Percentiles rank a stretch among this genome's conserved stretches.
Conservation (phyloP, 1,140 invertebrate genomes). For the Papilio aristodemus region DNA sequence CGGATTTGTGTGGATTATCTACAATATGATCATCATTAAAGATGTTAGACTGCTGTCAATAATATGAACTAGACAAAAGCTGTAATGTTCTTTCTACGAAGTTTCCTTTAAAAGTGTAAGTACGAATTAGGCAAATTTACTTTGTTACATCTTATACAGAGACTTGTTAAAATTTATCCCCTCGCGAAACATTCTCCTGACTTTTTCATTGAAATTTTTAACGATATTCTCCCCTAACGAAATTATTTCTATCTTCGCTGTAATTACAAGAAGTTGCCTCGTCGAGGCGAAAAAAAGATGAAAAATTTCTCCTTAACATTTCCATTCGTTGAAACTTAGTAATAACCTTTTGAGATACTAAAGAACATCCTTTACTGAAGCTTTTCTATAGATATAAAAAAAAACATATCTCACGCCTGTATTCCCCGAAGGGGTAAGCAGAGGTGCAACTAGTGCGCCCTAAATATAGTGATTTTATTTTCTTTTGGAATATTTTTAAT, state of each 20-base stretch:
- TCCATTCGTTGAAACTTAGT: slow-evolving; percentile 24
- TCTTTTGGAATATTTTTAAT: no score
- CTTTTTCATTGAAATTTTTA: slow-evolving; percentile 21
- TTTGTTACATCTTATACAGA: background rate
- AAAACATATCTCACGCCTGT: no score
- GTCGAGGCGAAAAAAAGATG: background rate
- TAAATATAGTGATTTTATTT: background rate
- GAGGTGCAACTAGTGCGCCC: no score
- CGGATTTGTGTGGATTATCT: no score
- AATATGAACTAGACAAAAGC: no score
- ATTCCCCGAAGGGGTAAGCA: no score
- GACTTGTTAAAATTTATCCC: background rate
- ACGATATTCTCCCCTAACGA: slow-evolving; percentile 16
- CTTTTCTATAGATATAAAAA: background rate
- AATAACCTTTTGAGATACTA: background rate
- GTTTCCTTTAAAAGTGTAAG: no score
- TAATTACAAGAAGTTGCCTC: slow-evolving; percentile 27
- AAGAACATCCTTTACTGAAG: background rate
- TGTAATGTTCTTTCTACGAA: no score
- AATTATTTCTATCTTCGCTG: slow-evolving; percentile 26
- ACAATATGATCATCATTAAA: no score
- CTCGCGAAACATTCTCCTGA: background rate
- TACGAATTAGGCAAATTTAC: background rate
- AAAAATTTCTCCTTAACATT: slow-evolving; percentile 21
- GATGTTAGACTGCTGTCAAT: no score